Base-by-base conservation (phyloP, 2,113 vertebrate species). In the Corvus hawaiiensis region DNA sequence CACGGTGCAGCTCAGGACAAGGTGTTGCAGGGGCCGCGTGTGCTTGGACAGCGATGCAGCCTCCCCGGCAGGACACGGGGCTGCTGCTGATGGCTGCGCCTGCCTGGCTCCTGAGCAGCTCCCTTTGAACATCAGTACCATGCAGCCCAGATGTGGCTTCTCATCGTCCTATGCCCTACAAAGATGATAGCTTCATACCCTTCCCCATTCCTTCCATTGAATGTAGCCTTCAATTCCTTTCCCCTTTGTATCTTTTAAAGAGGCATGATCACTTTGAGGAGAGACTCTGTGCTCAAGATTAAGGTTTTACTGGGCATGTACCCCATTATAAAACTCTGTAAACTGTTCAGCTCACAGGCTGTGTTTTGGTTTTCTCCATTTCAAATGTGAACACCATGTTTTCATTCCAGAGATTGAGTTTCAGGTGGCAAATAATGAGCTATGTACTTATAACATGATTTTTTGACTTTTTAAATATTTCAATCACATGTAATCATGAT, bases 21-120 rank as follows among this genome's bases (percentile, higher is more conserved):
- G 66, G 62, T 6, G 21, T 14, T 1, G 10, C 48, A 30, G 83
- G 4, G 16, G 23, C 52, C 0, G 0, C 3, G 12, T 2, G 10
- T 18, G 33, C 21, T 46, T 30, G 0, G 2, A 41, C 22, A 82
- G 78, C 69, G 58, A 55, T 0, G 2, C 1, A 32, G 68, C 58
- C 3, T 1, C 26, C 32, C 4, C 1, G 62, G 61, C 48, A 22
- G 0, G 7, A 55, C 71, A 48, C 0, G 0, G 52, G 32, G 48
- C 26, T 84, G 39, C 64, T 51, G 89, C 46, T 43, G 37, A 3
- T 6, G 32, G 43, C 9, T 51, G 43, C 0, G 0, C 46, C 63
- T 3, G 0, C 73, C 67, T 12, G 46, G 13, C 8, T 35, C 75
- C 59, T 17, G 41, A 76, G 82, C 37, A 28, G 16, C 32, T 56